Conservation (phyloP, 2,113 vertebrate species). For the zebrafish (Danio rerio) region DNA sequence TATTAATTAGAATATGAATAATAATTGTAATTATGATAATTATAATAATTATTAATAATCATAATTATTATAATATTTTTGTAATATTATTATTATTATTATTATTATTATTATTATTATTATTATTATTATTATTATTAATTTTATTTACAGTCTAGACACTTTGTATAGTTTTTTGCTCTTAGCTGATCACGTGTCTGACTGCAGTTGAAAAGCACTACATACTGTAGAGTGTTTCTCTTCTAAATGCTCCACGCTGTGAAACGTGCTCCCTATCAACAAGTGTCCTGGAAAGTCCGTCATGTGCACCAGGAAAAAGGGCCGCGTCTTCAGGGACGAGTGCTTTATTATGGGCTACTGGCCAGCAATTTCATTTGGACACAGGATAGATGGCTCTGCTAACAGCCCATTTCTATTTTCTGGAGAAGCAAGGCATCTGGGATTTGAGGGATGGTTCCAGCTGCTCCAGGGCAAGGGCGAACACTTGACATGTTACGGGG, state of each 20-base stretch:
- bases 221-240: background rate
- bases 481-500: constrained; percentile 40
- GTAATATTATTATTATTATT: too few species aligned
- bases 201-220: too few species aligned
- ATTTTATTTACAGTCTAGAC: too few species aligned
- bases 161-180: too few species aligned
- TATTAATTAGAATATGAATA: too few species aligned
- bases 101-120: too few species aligned
- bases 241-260: background rate
- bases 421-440: constrained; percentile 7
- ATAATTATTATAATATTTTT: too few species aligned
- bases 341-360: constrained; percentile 27
- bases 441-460: constrained; percentile 54
- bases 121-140: too few species aligned
- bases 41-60: too few species aligned
- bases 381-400: constrained; percentile 11
- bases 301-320: background rate
- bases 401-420: too few species aligned
- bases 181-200: too few species aligned
- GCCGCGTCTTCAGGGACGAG: constrained; percentile 1
- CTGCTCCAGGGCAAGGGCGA: constrained; percentile 31
- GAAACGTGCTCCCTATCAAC: background rate
- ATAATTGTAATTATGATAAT: too few species aligned
- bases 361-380: constrained; percentile 31
- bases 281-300: background rate